phyloP scores from a whole-genome alignment of 2,888 invertebrate genomes.

The Lasius fuliginosus region DNA sequence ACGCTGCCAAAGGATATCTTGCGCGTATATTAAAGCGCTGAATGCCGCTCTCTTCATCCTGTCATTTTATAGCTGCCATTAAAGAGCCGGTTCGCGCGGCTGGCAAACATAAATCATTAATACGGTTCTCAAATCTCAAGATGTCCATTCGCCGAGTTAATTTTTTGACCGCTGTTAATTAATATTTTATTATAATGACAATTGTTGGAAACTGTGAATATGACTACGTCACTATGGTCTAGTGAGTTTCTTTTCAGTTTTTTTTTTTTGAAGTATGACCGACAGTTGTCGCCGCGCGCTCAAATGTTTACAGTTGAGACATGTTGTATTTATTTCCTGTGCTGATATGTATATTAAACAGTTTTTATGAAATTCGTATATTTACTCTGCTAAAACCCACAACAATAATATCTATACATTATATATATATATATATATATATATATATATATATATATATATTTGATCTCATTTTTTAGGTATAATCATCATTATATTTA shows the following conservation, averaged over 20 bases:
- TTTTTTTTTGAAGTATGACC: too few relatives aligned
- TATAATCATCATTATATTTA: not conserved
- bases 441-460: not conserved
- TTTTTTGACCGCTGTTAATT: conserved; percentile 1
- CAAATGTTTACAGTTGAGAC: too few relatives aligned
- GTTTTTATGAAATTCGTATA: too few relatives aligned
- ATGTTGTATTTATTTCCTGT: too few relatives aligned
- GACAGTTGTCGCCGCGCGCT: too few relatives aligned
- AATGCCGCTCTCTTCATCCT: conserved; percentile 60
- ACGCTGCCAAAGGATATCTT: conserved; percentile 58
- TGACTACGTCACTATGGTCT: too few relatives aligned
- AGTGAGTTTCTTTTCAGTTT: too few relatives aligned
- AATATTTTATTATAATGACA: not conserved
- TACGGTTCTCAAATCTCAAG: conserved; percentile 10
- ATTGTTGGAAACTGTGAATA: too few relatives aligned
- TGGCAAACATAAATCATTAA: conserved; percentile 36
- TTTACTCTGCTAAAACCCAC: too few relatives aligned
- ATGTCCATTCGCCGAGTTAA: not conserved
- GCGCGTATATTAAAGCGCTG: conserved; percentile 38
- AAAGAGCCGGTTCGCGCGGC: conserved; percentile 41
- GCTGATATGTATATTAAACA: too few relatives aligned
- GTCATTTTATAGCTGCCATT: conserved; percentile 33
- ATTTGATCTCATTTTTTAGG: conserved; percentile 1
- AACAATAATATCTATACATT: too few relatives aligned
- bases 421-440: too few relatives aligned